These are phyloP conservation scores for Zygaena filipendulae DNA, from an alignment of 2,888 invertebrate genomes.

Conservation along the genomic window DNA sequence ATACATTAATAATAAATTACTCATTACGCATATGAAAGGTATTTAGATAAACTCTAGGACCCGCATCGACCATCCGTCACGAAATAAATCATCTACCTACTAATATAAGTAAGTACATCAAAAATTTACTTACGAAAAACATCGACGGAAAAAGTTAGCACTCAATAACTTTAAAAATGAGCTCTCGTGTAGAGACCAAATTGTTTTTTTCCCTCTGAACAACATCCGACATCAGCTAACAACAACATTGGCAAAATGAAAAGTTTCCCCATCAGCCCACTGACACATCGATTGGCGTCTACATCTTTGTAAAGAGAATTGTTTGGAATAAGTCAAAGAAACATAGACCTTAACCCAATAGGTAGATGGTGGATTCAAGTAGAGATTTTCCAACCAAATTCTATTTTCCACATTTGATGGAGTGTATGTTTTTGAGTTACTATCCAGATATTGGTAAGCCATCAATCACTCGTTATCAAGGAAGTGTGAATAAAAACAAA, in stretches of 20 bases:
- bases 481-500: constrained; percentile 43
- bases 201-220: constrained; percentile 52
- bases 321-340: constrained; percentile 38
- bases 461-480: constrained; percentile 44
- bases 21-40: no score
- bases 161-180: constrained; percentile 60
- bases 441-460: constrained; percentile 44
- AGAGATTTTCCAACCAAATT: constrained; percentile 35
- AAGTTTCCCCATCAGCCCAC: constrained; percentile 59
- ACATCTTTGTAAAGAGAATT: constrained; percentile 59
- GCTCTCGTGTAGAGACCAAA: constrained; percentile 51
- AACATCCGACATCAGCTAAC: constrained; percentile 30
- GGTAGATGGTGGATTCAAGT: constrained; percentile 25
- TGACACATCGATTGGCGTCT: constrained; percentile 62
- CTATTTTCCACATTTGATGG: constrained; percentile 26
- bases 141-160: constrained; percentile 28
- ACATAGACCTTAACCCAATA: constrained; percentile 35
- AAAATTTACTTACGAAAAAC: constrained; percentile 23
- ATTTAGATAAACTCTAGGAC: no score
- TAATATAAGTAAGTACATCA: no score
- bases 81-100: no score
- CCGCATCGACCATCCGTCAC: constrained; percentile 42
- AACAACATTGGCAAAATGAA: constrained; percentile 57
- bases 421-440: constrained; percentile 43
- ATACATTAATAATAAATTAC: no score